Percentiles rank a stretch among this genome's conserved stretches.
Evolutionary conservation across 1,140 invertebrate species (phyloP).

Genomic region (Papilio helenus): DNA sequence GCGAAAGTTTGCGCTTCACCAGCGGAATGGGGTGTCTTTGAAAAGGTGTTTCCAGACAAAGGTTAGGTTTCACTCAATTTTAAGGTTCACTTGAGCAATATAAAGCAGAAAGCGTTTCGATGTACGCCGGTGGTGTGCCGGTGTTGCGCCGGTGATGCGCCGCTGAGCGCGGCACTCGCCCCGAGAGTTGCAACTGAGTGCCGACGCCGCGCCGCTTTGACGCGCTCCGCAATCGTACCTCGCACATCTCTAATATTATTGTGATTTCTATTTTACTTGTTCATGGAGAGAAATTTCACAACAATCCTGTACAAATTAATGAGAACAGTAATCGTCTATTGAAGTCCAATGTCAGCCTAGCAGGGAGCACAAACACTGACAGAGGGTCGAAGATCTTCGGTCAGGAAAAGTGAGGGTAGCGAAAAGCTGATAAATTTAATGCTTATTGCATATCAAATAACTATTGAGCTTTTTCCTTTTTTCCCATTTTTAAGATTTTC

Average conservation of each 20-base stretch:
- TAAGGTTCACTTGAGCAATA: constrained; percentile 29
- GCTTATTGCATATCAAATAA: background rate
- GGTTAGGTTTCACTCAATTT: constrained; percentile 31
- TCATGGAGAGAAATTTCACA: background rate
- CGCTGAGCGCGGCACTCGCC: background rate
- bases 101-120: constrained; percentile 3
- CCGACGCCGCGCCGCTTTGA: background rate
- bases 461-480: background rate
- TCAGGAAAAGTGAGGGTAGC: background rate
- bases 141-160: background rate
- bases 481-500: background rate
- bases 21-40: constrained; percentile 30
- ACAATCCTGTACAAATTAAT: background rate
- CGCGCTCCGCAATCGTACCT: background rate
- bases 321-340: background rate
- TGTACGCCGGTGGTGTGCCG: background rate
- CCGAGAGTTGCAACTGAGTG: background rate
- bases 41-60: constrained; percentile 34
- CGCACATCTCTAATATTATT: background rate
- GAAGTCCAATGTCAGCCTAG: background rate
- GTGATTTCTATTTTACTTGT: background rate
- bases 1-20: constrained; percentile 29
- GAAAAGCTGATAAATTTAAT: background rate
- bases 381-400: background rate
- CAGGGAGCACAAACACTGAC: background rate